Evolutionary conservation across 2,888 invertebrate genomes (phyloP).

Genomic region (Papilio gigon): DNA sequence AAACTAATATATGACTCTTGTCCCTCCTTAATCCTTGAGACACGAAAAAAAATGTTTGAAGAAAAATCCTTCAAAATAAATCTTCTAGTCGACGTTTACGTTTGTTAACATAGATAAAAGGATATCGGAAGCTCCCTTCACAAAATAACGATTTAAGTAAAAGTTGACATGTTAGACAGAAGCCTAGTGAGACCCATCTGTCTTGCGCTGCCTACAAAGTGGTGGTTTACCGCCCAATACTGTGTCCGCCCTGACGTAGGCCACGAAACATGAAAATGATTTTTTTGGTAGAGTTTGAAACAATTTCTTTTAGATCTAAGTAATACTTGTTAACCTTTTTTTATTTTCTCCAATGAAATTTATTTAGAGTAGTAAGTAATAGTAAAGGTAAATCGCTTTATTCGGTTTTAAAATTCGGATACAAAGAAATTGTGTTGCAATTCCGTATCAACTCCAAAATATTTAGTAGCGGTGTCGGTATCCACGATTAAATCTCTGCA

Average conservation of each 20-base stretch:
- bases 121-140: constrained; percentile 20
- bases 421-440: too few species aligned
- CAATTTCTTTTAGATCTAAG: too few species aligned
- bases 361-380: too few species aligned
- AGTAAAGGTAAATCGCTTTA: too few species aligned
- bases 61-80: neutral
- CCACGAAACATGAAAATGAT: constrained; percentile 21
- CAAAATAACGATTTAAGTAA: constrained; percentile 33
- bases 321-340: neutral
- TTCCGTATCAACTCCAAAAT: too few species aligned
- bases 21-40: neutral
- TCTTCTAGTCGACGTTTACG: neutral
- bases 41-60: neutral
- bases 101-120: constrained; percentile 7
- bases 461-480: too few species aligned
- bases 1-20: neutral
- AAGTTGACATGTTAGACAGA: constrained; percentile 35
- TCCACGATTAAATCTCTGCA: too few species aligned
- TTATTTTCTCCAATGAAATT: too few species aligned
- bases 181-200: constrained; percentile 42
- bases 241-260: constrained; percentile 23
- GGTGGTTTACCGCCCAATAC: constrained; percentile 24
- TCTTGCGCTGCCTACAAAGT: constrained; percentile 35
- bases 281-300: too few species aligned
- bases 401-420: too few species aligned